Evolutionary conservation across 2,113 vertebrate species (phyloP).

Genomic region (Microcebus murinus): DNA sequence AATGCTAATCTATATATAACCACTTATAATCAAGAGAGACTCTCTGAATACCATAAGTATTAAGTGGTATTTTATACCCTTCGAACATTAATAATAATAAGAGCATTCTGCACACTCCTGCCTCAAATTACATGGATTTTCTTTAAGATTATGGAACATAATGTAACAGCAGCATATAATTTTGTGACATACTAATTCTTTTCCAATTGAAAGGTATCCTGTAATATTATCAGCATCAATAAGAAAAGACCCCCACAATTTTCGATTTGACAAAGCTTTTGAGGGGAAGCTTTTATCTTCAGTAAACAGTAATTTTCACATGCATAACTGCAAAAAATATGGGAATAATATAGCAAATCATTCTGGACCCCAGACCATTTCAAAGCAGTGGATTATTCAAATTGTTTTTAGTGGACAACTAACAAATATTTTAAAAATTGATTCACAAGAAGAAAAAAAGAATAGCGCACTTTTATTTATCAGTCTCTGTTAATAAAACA

Average conservation of each 20-base stretch:
- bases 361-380: constrained; percentile 62
- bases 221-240: constrained; percentile 81
- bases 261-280: constrained; percentile 81
- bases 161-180: constrained; percentile 81
- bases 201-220: constrained; percentile 83
- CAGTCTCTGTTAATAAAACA: constrained; percentile 32
- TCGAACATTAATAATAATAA: constrained; percentile 64
- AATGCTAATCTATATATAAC: constrained; percentile 48
- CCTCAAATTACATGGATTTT: constrained; percentile 81
- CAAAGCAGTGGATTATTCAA: constrained; percentile 71
- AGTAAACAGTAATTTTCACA: constrained; percentile 76
- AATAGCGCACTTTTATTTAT: background rate
- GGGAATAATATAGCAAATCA: constrained; percentile 62
- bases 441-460: constrained; percentile 22
- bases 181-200: constrained; percentile 83
- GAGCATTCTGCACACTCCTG: constrained; percentile 58
- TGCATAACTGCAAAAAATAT: constrained; percentile 55
- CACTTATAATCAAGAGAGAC: constrained; percentile 63
- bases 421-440: constrained; percentile 22
- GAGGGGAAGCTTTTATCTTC: constrained; percentile 66
- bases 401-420: constrained; percentile 13
- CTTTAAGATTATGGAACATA: constrained; percentile 81
- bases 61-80: constrained; percentile 72
- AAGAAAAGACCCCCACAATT: constrained; percentile 79
- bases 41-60: constrained; percentile 54